phyloP scores from a whole-genome alignment of 1,140 invertebrate genomes.

The Ceratitis capitata region DNA sequence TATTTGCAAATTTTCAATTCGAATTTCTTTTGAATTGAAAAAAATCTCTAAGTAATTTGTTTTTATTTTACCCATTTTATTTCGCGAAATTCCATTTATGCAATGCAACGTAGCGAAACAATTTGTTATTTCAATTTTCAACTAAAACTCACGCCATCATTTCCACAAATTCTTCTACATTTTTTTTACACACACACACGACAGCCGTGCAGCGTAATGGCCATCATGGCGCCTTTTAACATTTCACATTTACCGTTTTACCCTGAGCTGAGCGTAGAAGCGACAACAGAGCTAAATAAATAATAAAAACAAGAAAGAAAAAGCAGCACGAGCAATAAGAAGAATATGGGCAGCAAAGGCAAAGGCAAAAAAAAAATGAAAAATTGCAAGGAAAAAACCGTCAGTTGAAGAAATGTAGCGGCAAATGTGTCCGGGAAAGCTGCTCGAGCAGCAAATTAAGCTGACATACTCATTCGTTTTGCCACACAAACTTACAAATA shows the following conservation, averaged over 20 bases:
- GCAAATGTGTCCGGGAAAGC: conserved; percentile 1
- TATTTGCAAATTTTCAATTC: too few relatives aligned
- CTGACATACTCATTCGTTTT: conserved; percentile 29
- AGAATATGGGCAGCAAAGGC: too few relatives aligned
- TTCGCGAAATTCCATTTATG: background rate
- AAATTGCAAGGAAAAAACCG: background rate
- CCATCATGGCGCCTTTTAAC: background rate
- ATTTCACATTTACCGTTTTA: conserved; percentile 29
- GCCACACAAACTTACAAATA: background rate
- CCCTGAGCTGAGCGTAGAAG: background rate
- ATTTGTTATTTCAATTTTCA: conserved; percentile 22
- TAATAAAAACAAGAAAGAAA: background rate
- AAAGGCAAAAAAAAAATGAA: background rate
- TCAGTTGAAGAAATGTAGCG: background rate
- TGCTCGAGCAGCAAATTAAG: conserved; percentile 35
- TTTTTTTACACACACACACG: background rate
- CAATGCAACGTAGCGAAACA: background rate
- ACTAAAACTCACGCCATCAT: background rate
- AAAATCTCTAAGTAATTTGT: too few relatives aligned
- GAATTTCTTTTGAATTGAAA: too few relatives aligned
- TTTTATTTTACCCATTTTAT: background rate
- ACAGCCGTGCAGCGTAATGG: conserved; percentile 3
- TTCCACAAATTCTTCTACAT: background rate
- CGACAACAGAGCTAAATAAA: background rate
- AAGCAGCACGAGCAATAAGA: too few relatives aligned